Evolutionary conservation across 2,888 invertebrate species (phyloP).

Genomic region (Acleris sparsana): DNA sequence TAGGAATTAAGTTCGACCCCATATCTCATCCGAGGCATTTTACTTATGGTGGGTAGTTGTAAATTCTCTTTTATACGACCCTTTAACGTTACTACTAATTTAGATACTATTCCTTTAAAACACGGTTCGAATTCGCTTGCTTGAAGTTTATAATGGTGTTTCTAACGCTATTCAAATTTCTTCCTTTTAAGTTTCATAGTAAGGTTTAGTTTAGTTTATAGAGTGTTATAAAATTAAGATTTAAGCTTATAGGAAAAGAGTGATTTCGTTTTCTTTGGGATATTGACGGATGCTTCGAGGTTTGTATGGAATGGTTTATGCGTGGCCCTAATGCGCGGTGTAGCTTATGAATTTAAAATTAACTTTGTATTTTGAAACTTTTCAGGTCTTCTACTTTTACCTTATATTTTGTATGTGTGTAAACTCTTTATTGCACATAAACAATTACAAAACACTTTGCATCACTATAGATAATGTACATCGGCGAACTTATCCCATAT

Average conservation of each 20-base stretch:
- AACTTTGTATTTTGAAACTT: not conserved
- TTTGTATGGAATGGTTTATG: not conserved
- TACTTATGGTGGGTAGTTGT: conserved; percentile 38
- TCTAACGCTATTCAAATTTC: conserved; percentile 4
- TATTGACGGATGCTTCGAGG: conserved; percentile 24
- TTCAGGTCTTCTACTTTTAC: not conserved
- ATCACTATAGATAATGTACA: no score
- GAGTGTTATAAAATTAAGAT: conserved; percentile 37
- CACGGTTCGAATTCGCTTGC: not conserved
- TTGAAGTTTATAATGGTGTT: not conserved
- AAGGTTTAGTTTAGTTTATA: conserved; percentile 2
- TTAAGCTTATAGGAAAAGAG: conserved; percentile 29
- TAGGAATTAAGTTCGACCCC: conserved; percentile 37
- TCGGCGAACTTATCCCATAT: no score
- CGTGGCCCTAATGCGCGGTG: not conserved
- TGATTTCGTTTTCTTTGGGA: conserved; percentile 33
- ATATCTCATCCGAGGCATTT: conserved; percentile 37
- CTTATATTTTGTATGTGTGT: no score
- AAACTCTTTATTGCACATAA: no score
- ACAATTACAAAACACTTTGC: no score
- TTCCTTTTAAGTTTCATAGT: not conserved
- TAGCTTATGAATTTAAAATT: not conserved
- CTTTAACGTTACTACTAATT: conserved; percentile 1
- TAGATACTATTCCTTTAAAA: not conserved
- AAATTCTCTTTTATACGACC: conserved; percentile 36